Percentiles rank a stretch among this genome's conserved stretches.
Conservation (phyloP, 2,113 vertebrate genomes). For the Raja brachyura region DNA sequence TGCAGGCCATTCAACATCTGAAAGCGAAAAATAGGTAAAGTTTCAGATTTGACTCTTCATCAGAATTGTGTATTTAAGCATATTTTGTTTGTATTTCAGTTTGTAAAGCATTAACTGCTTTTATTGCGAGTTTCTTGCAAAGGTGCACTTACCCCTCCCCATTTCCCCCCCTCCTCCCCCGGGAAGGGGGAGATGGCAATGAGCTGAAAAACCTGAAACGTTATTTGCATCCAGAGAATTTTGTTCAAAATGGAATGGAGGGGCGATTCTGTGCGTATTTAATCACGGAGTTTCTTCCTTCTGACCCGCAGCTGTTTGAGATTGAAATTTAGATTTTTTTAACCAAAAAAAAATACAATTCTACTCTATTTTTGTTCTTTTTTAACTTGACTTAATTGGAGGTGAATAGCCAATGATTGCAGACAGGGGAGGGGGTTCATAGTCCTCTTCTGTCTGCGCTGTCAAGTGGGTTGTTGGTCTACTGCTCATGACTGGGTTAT, state of each 20-base stretch:
- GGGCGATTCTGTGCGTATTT: not conserved
- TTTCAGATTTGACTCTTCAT: slow-evolving; percentile 36
- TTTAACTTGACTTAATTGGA: not conserved
- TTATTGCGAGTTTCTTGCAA: slow-evolving; percentile 24
- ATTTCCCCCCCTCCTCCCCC: too few relatives aligned
- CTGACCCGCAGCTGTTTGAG: not conserved
- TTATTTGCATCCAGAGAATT: not conserved
- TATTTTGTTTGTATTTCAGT: slow-evolving; percentile 35
- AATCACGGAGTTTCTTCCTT: slow-evolving; percentile 7
- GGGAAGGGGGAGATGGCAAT: not conserved
- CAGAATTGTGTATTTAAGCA: slow-evolving; percentile 36
- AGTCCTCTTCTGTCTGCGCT: slow-evolving; percentile 17
- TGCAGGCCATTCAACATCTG: slow-evolving; percentile 33
- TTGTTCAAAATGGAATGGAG: not conserved
- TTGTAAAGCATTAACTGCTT: slow-evolving; percentile 36
- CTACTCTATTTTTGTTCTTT: not conserved
- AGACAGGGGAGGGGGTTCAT: slow-evolving; percentile 3
- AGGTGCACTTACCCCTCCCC: not conserved
- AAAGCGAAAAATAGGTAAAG: slow-evolving; percentile 35
- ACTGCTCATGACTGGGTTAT: not conserved
- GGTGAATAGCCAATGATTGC: not conserved
- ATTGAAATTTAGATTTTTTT: not conserved
- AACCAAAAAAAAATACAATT: too few relatives aligned
- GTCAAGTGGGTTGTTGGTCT: not conserved
- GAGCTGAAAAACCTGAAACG: not conserved